Percentiles rank a stretch among this genome's conserved stretches.
These are phyloP conservation scores for Schizothorax lantsangensis DNA, from an alignment of 2,797 vertebrate genomes.

Conservation along the genomic window DNA sequence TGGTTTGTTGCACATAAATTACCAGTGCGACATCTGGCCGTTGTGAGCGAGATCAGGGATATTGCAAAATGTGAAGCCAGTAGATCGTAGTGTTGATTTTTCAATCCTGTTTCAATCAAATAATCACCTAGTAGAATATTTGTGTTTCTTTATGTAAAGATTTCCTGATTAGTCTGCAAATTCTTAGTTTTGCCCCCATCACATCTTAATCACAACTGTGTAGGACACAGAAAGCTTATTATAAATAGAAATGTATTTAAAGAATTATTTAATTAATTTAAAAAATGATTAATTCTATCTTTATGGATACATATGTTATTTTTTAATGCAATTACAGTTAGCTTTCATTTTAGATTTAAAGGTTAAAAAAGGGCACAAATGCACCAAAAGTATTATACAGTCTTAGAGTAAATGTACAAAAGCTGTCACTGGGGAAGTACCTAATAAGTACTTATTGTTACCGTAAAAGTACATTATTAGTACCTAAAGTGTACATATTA, in stretches of 20 bases:
- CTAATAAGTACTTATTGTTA: neutral
- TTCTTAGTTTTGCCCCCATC: neutral
- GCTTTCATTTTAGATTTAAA: neutral
- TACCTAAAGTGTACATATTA: too few species aligned
- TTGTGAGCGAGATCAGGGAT: constrained; percentile 5
- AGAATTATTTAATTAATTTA: neutral
- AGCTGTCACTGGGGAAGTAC: neutral
- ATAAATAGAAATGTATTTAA: neutral
- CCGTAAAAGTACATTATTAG: too few species aligned
- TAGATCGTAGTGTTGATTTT: neutral
- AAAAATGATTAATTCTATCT: neutral
- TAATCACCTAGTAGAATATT: neutral
- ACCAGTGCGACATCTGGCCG: constrained; percentile 16
- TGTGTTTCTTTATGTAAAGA: neutral
- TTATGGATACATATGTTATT: neutral
- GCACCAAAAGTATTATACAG: neutral
- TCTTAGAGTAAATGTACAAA: too few species aligned
- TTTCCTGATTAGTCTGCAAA: neutral
- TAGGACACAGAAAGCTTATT: neutral
- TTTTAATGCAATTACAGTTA: neutral
- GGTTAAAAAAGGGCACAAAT: neutral
- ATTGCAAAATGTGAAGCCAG: constrained; percentile 2
- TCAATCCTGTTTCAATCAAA: neutral
- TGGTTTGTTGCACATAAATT: constrained; percentile 47
- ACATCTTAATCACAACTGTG: neutral